These are phyloP conservation scores for Chrysaora quinquecirrha DNA, from an alignment of 30 jellyfish, hydroid and myxozoan genomes.

Conservation along the genomic window DNA sequence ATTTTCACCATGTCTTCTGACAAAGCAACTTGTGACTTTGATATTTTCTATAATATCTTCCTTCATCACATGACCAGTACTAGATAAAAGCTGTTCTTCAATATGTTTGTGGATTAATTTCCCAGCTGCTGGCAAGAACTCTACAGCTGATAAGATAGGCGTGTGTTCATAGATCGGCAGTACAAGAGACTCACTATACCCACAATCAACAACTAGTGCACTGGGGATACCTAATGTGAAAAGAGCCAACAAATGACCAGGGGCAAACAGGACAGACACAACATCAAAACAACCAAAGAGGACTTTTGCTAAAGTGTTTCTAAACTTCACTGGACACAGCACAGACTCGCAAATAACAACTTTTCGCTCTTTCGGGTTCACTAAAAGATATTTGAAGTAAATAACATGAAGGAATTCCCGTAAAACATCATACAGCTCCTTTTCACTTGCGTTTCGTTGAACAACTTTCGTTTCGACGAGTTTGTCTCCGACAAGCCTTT, in stretches of 20 bases:
- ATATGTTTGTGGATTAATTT: slow-evolving; percentile 60
- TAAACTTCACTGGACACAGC: slow-evolving; percentile 69
- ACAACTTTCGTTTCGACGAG: slow-evolving; percentile 51
- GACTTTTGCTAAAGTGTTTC: slow-evolving; percentile 76
- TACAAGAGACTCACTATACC: slow-evolving; percentile 84
- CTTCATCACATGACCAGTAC: slow-evolving; percentile 29
- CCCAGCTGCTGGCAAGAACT: slow-evolving; percentile 76
- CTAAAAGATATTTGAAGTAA: slow-evolving; percentile 83
- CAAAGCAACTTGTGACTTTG: slow-evolving; percentile 84
- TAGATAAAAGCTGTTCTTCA: slow-evolving; percentile 49
- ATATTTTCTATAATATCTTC: slow-evolving; percentile 80
- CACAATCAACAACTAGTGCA: slow-evolving; percentile 94
- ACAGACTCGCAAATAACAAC: slow-evolving; percentile 92
- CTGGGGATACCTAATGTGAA: slow-evolving; percentile 88
- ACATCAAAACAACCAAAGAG: slow-evolving; percentile 85
- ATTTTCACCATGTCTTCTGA: slow-evolving; percentile 72
- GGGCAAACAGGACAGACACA: slow-evolving; percentile 80
- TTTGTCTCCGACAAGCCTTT: slow-evolving; percentile 50
- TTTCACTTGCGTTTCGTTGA: slow-evolving; percentile 38
- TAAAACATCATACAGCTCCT: slow-evolving; percentile 33
- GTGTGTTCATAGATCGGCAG: slow-evolving; percentile 91
- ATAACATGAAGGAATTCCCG: slow-evolving; percentile 83
- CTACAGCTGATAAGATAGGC: slow-evolving; percentile 84
- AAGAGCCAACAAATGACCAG: slow-evolving; percentile 87
- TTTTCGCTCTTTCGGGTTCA: slow-evolving; percentile 95